phyloP scores from a whole-genome alignment of 2,888 invertebrate genomes.

The Cheilosia vernalis region DNA sequence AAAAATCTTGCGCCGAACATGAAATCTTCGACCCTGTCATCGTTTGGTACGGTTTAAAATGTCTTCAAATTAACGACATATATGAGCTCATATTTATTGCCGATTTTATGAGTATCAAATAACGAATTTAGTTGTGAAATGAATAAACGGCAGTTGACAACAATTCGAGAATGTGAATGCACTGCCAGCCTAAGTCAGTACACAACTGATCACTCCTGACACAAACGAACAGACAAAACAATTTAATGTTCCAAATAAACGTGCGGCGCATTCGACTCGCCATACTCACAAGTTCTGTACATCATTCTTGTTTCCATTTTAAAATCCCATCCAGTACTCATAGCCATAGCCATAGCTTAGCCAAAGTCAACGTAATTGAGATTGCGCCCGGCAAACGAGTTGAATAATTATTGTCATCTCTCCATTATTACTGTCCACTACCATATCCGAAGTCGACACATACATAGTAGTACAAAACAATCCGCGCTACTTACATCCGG shows the following conservation, averaged over 20 bases:
- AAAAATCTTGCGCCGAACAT: conserved; percentile 32
- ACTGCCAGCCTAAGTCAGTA: not conserved
- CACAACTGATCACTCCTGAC: not conserved
- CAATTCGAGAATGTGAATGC: not conserved
- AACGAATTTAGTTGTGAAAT: too few relatives aligned
- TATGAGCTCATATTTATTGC: conserved; percentile 4
- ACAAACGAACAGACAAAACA: not conserved
- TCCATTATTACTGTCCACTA: conserved; percentile 33
- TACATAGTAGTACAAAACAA: not conserved
- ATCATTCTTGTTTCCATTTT: conserved; percentile 10
- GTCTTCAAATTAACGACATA: not conserved
- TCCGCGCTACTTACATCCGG: conserved; percentile 30
- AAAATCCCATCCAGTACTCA: not conserved
- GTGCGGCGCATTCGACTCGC: conserved; percentile 38
- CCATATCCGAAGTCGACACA: conserved; percentile 29
- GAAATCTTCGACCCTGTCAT: conserved; percentile 22
- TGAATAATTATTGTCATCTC: conserved; percentile 54
- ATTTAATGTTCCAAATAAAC: conserved; percentile 2
- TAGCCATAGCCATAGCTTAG: too few relatives aligned
- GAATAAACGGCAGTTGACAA: too few relatives aligned
- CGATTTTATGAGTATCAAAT: too few relatives aligned
- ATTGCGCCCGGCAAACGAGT: conserved; percentile 37
- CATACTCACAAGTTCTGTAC: not conserved
- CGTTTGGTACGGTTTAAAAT: conserved; percentile 16
- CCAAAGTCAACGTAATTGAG: conserved; percentile 31